Conservation (phyloP, 2,888 invertebrate genomes). For the Ptilodon capucinus region DNA sequence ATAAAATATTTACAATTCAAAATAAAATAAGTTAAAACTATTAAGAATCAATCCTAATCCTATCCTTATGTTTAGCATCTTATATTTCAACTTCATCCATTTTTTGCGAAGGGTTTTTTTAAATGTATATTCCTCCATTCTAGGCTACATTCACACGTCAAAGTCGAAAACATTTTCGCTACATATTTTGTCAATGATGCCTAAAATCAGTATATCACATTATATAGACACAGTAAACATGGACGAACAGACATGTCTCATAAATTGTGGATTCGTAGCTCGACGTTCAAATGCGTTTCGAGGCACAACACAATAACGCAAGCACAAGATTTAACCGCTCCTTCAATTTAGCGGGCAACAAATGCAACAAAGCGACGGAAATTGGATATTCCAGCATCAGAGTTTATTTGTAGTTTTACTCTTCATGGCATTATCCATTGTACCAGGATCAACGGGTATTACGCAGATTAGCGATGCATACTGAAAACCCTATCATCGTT, state of each 20-base stretch:
- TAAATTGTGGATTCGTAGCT: neutral
- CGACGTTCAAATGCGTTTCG: slow-evolving; percentile 9
- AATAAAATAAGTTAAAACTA: too few relatives aligned
- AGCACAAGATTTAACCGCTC: slow-evolving; percentile 10
- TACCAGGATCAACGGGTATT: neutral
- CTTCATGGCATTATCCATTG: neutral
- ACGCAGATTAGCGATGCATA: neutral
- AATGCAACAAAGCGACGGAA: slow-evolving; percentile 14
- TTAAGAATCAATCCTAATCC: too few relatives aligned
- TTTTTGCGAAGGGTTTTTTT: too few relatives aligned
- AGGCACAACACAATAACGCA: slow-evolving; percentile 13
- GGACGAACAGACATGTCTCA: neutral
- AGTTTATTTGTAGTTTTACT: slow-evolving; percentile 14
- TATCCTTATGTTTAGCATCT: too few relatives aligned
- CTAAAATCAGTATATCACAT: too few relatives aligned
- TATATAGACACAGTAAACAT: neutral
- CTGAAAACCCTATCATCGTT: too few relatives aligned
- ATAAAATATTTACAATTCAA: too few relatives aligned
- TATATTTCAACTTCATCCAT: too few relatives aligned
- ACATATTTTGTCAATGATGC: too few relatives aligned
- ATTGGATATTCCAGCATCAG: slow-evolving; percentile 16
- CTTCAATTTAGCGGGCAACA: slow-evolving; percentile 12
- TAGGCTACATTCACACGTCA: too few relatives aligned
- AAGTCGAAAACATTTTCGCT: too few relatives aligned
- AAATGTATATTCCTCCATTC: too few relatives aligned